These are phyloP conservation scores for Pipistrellus pipistrellus DNA, from an alignment of 2,797 vertebrate genomes.

Conservation along the genomic window DNA sequence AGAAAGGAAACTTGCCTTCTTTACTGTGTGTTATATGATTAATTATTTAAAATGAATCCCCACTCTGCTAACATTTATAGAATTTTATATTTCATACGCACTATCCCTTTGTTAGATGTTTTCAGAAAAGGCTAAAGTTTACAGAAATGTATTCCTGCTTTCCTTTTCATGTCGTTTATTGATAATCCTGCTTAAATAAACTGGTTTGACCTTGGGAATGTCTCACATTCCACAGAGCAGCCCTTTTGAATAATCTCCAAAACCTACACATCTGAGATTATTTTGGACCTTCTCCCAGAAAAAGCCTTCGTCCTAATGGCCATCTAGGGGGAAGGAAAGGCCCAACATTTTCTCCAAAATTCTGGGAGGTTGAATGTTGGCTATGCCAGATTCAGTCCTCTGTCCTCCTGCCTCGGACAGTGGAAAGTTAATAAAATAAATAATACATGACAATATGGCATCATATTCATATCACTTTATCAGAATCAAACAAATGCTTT, in stretches of 20 bases:
- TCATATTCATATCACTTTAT: slow-evolving; percentile 66
- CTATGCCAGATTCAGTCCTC: slow-evolving; percentile 65
- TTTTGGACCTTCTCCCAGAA: slow-evolving; percentile 86
- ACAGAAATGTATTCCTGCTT: slow-evolving; percentile 70
- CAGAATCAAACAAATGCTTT: slow-evolving; percentile 72
- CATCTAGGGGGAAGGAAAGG: slow-evolving; percentile 68
- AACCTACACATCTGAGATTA: slow-evolving; percentile 82
- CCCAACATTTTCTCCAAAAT: slow-evolving; percentile 65
- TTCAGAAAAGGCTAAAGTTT: slow-evolving; percentile 69
- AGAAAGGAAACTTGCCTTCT: slow-evolving; percentile 1
- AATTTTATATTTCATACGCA: slow-evolving; percentile 46
- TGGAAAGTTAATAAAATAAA: slow-evolving; percentile 68
- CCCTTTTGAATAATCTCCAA: slow-evolving; percentile 84
- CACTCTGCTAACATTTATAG: slow-evolving; percentile 34
- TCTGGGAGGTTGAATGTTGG: slow-evolving; percentile 79
- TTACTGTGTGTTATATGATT: not conserved
- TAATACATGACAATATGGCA: slow-evolving; percentile 54
- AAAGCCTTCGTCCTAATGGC: slow-evolving; percentile 80
- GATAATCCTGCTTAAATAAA: slow-evolving; percentile 86
- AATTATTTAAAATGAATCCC: slow-evolving; percentile 61
- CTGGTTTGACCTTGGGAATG: slow-evolving; percentile 80
- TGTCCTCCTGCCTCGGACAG: slow-evolving; percentile 33
- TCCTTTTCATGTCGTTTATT: slow-evolving; percentile 81
- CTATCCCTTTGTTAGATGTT: slow-evolving; percentile 11
- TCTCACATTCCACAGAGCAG: slow-evolving; percentile 81